Conservation (phyloP, 2,888 invertebrate species). For the Vesta saturnalis region DNA sequence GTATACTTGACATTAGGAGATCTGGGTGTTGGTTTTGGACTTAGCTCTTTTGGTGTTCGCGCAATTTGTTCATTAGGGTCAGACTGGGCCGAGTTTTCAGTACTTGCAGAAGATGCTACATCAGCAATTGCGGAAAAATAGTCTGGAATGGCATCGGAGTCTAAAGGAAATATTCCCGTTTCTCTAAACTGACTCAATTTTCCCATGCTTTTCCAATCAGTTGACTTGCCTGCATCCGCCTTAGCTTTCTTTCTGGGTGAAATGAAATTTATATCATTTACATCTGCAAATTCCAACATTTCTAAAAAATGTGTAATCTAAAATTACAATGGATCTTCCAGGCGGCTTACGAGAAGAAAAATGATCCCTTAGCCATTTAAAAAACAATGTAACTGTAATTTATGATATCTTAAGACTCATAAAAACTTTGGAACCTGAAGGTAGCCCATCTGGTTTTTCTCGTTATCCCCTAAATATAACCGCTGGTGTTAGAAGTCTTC, state of each 20-base stretch:
- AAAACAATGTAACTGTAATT: not conserved
- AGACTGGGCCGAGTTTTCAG: not conserved
- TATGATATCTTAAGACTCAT: no score
- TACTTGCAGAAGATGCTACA: not conserved
- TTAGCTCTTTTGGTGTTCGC: not conserved
- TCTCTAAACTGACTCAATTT: not conserved
- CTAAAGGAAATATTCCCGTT: no score
- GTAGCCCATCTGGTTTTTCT: not conserved
- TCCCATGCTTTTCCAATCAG: not conserved
- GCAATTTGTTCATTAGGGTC: no score
- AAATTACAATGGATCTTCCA: no score
- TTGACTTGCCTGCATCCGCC: not conserved
- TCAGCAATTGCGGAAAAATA: not conserved
- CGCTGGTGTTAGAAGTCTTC: not conserved
- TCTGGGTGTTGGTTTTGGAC: not conserved
- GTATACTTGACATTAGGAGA: not conserved
- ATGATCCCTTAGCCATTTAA: not conserved
- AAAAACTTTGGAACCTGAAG: not conserved
- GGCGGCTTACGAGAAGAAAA: not conserved
- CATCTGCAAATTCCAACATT: no score
- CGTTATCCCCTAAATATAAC: not conserved
- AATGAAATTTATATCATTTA: not conserved
- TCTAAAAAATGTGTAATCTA: no score
- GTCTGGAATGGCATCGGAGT: not conserved
- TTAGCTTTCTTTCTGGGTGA: not conserved